Base-by-base conservation (phyloP, 2,888 invertebrate genomes). In the Prenolepis imparis region DNA sequence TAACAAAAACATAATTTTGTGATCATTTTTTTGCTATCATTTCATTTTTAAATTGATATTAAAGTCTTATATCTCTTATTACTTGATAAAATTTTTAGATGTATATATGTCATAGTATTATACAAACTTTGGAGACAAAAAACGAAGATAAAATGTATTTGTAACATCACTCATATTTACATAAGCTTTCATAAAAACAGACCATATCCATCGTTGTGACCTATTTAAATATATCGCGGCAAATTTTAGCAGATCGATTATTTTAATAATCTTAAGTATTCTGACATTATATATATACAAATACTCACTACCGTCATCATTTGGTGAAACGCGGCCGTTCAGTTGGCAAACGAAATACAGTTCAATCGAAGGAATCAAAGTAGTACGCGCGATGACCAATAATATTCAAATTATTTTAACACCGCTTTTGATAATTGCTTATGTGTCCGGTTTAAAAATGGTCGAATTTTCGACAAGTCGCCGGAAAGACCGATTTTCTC, bases 191-290 rank as follows among this genome's bases (percentile, higher is more conserved):
- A n/a, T n/a, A n/a, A n/a, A n/a, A n/a, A n/a, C n/a, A n/a, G n/a
- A n/a, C 5, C 18, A 48, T 6, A 48, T 48, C 48, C 18, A 48
- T 48, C 6, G 18, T 48, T 18, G 15, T 21, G 44, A 8, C 1
- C 1, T 75, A 9, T 75, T 48, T 21, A 3, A 32, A 21, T 75
- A 11, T 0, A 11, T 63, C n/a, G 3, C 18, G 3, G 12, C 36
- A 36, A 63, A 36, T 21, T 64, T 75, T 15, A 75, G 1, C 15
- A 15, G 48, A 75, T 75, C 63, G 48, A 75, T 63, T 48, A 48
- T 52, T 75, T n/a, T 32, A 74, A 63, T 61, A 48, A 44, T 8
- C 21, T 1, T 74, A 48, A 74, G 41, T 74, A 24, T 21, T 5
- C 36, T 36, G 36, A 36, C 3, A 44, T 63, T 48, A 63, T 28